Conservation (phyloP, 1,140 invertebrate genomes). For the Calephelis nemesis region DNA sequence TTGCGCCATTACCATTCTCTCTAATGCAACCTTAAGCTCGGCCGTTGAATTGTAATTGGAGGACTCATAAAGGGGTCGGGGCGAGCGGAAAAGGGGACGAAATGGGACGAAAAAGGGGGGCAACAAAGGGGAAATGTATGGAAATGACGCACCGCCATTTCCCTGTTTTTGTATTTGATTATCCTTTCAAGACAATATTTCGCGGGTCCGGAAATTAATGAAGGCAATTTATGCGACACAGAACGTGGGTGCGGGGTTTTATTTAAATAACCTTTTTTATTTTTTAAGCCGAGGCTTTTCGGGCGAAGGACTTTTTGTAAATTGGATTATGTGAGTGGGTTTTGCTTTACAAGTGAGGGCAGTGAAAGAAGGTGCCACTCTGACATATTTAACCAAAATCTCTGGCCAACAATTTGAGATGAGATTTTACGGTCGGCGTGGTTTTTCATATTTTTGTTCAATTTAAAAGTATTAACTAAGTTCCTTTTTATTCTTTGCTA, state of each 20-base stretch:
- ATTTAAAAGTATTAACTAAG: no score
- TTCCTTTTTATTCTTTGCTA: no score
- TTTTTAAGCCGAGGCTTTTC: constrained; percentile 51
- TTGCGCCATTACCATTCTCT: constrained; percentile 65
- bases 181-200: constrained; percentile 79
- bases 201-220: constrained; percentile 75
- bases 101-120: constrained; percentile 50
- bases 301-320: constrained; percentile 61
- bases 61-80: constrained; percentile 66
- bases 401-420: background rate
- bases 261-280: constrained; percentile 75
- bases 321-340: constrained; percentile 42
- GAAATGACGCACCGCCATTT: constrained; percentile 78
- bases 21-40: constrained; percentile 75
- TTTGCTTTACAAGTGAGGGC: constrained; percentile 9
- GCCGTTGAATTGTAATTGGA: constrained; percentile 71
- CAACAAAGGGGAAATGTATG: constrained; percentile 63
- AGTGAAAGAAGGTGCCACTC: constrained; percentile 2
- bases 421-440: no score
- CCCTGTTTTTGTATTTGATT: constrained; percentile 79
- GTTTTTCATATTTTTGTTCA: no score
- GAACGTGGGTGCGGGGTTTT: constrained; percentile 61
- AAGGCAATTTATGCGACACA: constrained; percentile 77
- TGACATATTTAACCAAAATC: constrained; percentile 6
- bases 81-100: constrained; percentile 64